Evolutionary conservation across 2,113 vertebrate genomes (phyloP).

Genomic region (Salvelinus alpinus): DNA sequence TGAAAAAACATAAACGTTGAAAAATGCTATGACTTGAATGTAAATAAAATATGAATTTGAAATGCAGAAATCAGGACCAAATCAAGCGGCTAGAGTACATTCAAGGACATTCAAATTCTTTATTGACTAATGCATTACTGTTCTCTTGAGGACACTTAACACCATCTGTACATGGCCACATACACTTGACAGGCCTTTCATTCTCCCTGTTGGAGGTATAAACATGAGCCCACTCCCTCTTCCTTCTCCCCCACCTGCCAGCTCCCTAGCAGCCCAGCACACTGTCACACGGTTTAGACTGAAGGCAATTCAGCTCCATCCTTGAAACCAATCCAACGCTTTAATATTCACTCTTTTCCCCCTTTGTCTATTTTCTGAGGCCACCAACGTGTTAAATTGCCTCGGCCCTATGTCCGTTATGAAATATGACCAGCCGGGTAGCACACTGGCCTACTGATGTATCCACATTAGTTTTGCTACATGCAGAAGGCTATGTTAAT

Average conservation of each 20-base stretch:
- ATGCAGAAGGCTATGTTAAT: neutral
- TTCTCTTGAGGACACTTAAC: no score
- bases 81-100: no score
- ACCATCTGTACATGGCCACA: neutral
- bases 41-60: no score
- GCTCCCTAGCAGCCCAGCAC: neutral
- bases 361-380: neutral
- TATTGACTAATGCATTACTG: no score
- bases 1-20: neutral
- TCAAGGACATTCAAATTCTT: no score
- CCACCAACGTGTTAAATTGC: neutral
- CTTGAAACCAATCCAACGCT: neutral
- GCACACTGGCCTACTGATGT: neutral
- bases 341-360: neutral
- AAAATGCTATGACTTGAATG: no score
- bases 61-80: no score
- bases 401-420: neutral
- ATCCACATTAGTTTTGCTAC: neutral
- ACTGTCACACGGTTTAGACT: neutral
- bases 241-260: neutral
- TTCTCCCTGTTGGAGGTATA: neutral
- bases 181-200: neutral
- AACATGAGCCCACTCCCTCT: neutral
- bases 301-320: neutral
- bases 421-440: neutral